Evolutionary conservation across 1,140 invertebrate genomes (phyloP).

Genomic region (Sarcophaga bullata): DNA sequence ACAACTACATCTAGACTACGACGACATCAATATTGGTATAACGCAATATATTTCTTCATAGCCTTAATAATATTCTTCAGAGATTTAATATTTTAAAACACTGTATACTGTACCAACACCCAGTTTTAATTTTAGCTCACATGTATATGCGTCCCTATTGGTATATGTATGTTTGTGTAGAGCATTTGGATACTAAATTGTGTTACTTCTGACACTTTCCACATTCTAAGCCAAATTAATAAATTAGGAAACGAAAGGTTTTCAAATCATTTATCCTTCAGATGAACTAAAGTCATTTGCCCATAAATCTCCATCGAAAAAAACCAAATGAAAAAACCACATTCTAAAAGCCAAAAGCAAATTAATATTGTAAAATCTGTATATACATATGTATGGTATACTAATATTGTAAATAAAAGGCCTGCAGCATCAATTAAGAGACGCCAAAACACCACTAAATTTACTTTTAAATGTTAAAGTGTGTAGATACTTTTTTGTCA

Average conservation of each 20-base stretch:
- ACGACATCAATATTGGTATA: too few species aligned
- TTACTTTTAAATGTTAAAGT: neutral
- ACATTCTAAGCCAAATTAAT: constrained; percentile 3
- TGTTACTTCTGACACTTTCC: neutral
- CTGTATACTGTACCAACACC: too few species aligned
- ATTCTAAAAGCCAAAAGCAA: neutral
- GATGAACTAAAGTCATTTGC: neutral
- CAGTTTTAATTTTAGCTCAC: too few species aligned
- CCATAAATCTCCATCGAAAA: neutral
- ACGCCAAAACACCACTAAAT: neutral
- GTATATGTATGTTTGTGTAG: too few species aligned
- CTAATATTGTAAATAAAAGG: too few species aligned
- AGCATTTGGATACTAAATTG: neutral
- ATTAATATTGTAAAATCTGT: too few species aligned
- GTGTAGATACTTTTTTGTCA: neutral
- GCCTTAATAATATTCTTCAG: too few species aligned
- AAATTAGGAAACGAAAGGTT: neutral
- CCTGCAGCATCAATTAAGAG: neutral
- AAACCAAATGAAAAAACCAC: neutral
- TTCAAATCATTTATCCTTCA: neutral
- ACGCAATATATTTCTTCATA: too few species aligned
- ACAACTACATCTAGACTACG: too few species aligned
- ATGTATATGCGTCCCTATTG: too few species aligned
- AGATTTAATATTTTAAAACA: too few species aligned
- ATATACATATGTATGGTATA: too few species aligned